Conservation (phyloP, 1,140 invertebrate species). For the Pentalonia nigronervosa region DNA sequence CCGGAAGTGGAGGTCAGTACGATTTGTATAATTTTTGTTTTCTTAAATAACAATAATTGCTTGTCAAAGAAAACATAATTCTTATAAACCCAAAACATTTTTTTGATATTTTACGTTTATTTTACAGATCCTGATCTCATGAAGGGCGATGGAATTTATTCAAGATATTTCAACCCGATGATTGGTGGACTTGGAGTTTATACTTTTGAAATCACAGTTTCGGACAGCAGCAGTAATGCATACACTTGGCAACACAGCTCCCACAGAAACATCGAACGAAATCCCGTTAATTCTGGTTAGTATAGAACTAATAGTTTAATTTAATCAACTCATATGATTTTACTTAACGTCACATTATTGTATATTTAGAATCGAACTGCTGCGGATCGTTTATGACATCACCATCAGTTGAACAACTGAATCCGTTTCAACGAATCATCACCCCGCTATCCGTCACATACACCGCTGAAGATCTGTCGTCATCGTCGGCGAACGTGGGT, state of each 20-base stretch:
- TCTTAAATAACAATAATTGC: not conserved
- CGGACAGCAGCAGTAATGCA: constrained; percentile 67
- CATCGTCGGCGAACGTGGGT: constrained; percentile 62
- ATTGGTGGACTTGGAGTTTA: constrained; percentile 66
- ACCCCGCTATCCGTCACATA: constrained; percentile 65
- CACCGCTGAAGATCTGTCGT: constrained; percentile 63
- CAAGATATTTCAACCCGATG: constrained; percentile 69
- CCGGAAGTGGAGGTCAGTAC: constrained; percentile 68
- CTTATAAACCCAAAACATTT: not conserved
- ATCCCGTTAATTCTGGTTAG: constrained; percentile 23
- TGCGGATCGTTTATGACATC: constrained; percentile 66
- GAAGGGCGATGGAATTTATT: constrained; percentile 73
- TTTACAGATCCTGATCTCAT: constrained; percentile 71
- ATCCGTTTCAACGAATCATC: constrained; percentile 66
- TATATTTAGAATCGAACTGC: constrained; percentile 63
- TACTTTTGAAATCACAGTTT: constrained; percentile 66
- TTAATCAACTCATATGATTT: not conserved
- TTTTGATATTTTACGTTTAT: constrained; percentile 55
- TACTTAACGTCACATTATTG: constrained; percentile 50
- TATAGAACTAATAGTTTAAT: not conserved
- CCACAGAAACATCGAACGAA: not conserved
- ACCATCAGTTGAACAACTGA: constrained; percentile 64
- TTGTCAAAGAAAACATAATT: not conserved
- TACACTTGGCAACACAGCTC: constrained; percentile 64
- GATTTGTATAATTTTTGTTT: not conserved